These are phyloP conservation scores for Schizothorax lantsangensis DNA, from an alignment of 2,797 vertebrate species.

Conservation along the genomic window DNA sequence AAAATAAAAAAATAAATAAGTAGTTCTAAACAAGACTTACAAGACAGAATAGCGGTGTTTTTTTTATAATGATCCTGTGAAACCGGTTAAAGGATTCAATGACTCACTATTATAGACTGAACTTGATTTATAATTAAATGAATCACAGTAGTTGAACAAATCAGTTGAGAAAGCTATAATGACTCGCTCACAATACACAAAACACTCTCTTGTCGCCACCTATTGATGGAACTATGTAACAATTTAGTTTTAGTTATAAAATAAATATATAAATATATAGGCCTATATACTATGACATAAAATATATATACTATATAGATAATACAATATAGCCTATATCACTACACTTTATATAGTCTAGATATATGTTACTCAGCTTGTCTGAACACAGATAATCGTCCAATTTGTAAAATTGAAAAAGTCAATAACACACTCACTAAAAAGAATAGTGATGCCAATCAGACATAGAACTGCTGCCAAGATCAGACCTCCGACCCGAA, in stretches of 20 bases:
- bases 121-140: neutral
- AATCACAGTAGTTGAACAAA: neutral
- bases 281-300: neutral
- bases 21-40: neutral
- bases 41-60: neutral
- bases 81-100: neutral
- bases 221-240: neutral
- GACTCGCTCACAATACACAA: neutral
- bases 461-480: constrained; percentile 83
- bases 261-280: neutral
- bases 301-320: neutral
- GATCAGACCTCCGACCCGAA: constrained; percentile 83
- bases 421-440: constrained; percentile 75
- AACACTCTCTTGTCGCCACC: neutral
- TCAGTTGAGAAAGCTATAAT: neutral
- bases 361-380: neutral
- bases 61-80: neutral
- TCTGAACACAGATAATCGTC: neutral
- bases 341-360: too few species aligned
- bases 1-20: neutral
- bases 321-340: neutral
- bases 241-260: neutral
- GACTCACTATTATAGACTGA: neutral
- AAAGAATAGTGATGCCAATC: constrained; percentile 84
- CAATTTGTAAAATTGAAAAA: neutral